Base-by-base conservation (phyloP, 2,797 vertebrate genomes). In the Ptychadena robeensis region DNA sequence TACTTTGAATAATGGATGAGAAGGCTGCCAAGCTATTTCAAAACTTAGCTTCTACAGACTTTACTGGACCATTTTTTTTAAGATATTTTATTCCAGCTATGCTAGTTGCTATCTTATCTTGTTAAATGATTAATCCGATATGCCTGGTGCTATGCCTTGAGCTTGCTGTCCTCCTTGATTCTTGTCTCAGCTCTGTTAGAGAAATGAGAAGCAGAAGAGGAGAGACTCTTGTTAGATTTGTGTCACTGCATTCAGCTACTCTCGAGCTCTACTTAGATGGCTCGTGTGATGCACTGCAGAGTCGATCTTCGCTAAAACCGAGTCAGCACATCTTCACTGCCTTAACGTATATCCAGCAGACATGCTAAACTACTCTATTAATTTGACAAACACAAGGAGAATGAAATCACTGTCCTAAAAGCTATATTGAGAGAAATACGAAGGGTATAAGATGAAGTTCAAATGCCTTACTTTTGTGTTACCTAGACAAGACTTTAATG, bases 311-410 rank as follows among this genome's bases (percentile, higher is more conserved):
- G 37, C 35, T 38, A 53, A 25, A 77, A 34, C 38, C 27, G 35
- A 69, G 35, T 69, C 67, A 48, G 63, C 63, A 66, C 63, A 77
- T 77, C 61, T 65, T 37, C 34, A 28, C 63, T 32, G 30, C 63
- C 63, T 9, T 67, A 48, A 64, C 27, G 59, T 32, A 35, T 28
- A 40, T 38, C 35, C 12, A 69, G 37, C n/a, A 77, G 74, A 66
- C 38, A 66, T 77, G 64, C 31, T 68, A 57, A 66, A 68, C 40
- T 35, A 77, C 63, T 8, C 74, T 77, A 28, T 64, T 68, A 68
- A 34, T 68, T 57, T 67, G 40, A 31, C 38, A n/a, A 81, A 72
- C 78, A 71, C 38, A 67, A 18, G 15, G 59, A 28, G 44, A 73
- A 27, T 44, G 31, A 73, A 73, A 28, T 65, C 38, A 25, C n/a